Percentiles rank a stretch among this genome's conserved stretches.
Conservation (phyloP, 2,888 invertebrate genomes). For the Drosophila algonquin region DNA sequence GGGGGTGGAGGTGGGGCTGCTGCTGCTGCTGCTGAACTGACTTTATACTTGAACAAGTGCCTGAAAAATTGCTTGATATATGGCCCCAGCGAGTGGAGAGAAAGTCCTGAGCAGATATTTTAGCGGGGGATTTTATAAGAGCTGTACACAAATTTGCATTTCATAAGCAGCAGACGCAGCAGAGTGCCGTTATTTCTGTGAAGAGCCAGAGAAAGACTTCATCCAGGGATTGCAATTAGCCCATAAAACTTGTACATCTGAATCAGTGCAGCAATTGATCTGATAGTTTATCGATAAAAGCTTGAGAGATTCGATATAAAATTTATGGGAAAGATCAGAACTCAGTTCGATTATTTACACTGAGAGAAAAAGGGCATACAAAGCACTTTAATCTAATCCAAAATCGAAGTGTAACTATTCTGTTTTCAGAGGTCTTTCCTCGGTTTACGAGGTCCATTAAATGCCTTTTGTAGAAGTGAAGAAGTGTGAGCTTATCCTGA, state of each 20-base stretch:
- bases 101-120: slow-evolving; percentile 25
- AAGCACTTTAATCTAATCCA: no score
- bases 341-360: no score
- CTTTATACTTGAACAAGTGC: slow-evolving; percentile 41
- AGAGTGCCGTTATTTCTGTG: background rate
- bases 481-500: no score
- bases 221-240: background rate
- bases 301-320: no score
- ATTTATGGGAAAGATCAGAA: no score
- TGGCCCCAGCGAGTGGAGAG: slow-evolving; percentile 6
- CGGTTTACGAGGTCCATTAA: no score
- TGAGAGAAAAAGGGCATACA: no score
- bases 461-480: no score
- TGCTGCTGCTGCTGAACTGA: slow-evolving; percentile 10
- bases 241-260: background rate
- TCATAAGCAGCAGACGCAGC: slow-evolving; percentile 5
- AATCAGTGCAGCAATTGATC: background rate
- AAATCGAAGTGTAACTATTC: no score
- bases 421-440: no score
- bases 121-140: slow-evolving; percentile 15
- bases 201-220: background rate
- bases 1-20: background rate
- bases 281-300: no score
- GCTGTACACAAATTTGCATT: slow-evolving; percentile 34
- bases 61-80: slow-evolving; percentile 46